Evolutionary conservation across 2,888 invertebrate genomes (phyloP).

Genomic region (Seira sanloemensis): DNA sequence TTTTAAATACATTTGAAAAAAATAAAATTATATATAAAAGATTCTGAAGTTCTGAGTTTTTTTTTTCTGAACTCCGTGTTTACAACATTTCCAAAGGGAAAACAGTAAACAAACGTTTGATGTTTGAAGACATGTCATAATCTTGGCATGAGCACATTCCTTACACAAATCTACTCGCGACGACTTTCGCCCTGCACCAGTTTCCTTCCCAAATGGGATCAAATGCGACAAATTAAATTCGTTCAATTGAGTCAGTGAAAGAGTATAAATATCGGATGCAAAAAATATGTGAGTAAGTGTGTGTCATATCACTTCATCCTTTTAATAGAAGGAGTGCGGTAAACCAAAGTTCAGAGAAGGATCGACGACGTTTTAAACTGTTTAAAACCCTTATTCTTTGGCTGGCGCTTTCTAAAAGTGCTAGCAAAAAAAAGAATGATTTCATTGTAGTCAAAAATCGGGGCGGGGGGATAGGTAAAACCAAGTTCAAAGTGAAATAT

Average conservation of each 20-base stretch:
- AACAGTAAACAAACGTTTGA: slow-evolving; percentile 36
- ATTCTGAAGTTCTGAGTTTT: neutral
- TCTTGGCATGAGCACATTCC: slow-evolving; percentile 22
- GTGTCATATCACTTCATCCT: neutral
- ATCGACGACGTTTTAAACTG: too few relatives aligned
- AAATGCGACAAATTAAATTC: slow-evolving; percentile 5
- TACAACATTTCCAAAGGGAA: neutral
- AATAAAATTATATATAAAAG: too few relatives aligned
- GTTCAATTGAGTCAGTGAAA: slow-evolving; percentile 23
- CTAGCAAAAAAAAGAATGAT: too few relatives aligned
- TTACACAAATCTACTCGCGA: too few relatives aligned
- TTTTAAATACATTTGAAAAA: neutral
- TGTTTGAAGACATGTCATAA: slow-evolving; percentile 47
- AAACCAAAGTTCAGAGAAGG: too few relatives aligned
- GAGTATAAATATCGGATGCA: neutral
- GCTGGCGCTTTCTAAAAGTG: too few relatives aligned
- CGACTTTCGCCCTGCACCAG: slow-evolving; percentile 4
- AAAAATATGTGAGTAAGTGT: slow-evolving; percentile 20
- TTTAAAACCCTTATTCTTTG: too few relatives aligned
- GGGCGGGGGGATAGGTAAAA: too few relatives aligned
- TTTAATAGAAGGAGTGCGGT: too few relatives aligned
- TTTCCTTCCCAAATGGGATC: neutral
- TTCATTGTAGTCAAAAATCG: too few relatives aligned
- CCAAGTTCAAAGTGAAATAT: too few relatives aligned
- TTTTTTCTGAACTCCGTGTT: neutral